A percentile compares a stretch with the other conserved stretches of the same genome.
Evolutionary conservation across 1,140 invertebrate species (phyloP).

Genomic region (Aethina tumida): DNA sequence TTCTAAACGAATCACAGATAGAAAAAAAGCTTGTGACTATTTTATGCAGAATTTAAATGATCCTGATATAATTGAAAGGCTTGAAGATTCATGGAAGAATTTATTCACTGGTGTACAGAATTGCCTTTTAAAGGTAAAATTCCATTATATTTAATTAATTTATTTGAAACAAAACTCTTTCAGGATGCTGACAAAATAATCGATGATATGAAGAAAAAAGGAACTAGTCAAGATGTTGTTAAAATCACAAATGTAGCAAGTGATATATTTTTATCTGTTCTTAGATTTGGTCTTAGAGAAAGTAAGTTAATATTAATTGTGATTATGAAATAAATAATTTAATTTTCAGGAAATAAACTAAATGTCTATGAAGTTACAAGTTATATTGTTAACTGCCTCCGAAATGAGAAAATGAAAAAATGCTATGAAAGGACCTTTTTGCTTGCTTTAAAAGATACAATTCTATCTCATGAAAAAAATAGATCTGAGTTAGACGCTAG

Average conservation of each 20-base stretch:
- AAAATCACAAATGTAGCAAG: conserved; percentile 5
- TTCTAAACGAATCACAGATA: conserved; percentile 13
- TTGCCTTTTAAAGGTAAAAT: no score
- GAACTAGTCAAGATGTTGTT: conserved; percentile 3
- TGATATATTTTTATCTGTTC: conserved; percentile 12
- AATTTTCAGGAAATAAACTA: conserved; percentile 10
- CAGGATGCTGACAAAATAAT: conserved; percentile 19
- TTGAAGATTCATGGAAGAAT: no score
- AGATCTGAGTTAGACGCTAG: conserved; percentile 11
- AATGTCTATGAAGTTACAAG: conserved; percentile 15
- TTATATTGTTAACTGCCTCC: conserved; percentile 19
- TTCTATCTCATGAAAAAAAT: conserved; percentile 20
- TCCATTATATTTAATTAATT: conserved; percentile 1
- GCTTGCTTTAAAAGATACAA: conserved; percentile 16
- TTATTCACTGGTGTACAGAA: no score
- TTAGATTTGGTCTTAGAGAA: conserved; percentile 12
- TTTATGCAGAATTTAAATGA: neutral
- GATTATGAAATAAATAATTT: neutral
- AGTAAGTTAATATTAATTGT: conserved; percentile 7
- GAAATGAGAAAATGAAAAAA: conserved; percentile 16
- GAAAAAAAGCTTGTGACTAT: conserved; percentile 14
- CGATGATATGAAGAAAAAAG: conserved; percentile 18
- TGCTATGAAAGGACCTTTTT: conserved; percentile 16
- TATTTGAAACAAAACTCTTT: neutral
- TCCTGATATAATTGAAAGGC: neutral